A percentile compares a stretch with the other conserved stretches of the same genome.
Evolutionary conservation across 2,888 invertebrate genomes (phyloP).

Genomic region (Acanthococcus lagerstroemiae): DNA sequence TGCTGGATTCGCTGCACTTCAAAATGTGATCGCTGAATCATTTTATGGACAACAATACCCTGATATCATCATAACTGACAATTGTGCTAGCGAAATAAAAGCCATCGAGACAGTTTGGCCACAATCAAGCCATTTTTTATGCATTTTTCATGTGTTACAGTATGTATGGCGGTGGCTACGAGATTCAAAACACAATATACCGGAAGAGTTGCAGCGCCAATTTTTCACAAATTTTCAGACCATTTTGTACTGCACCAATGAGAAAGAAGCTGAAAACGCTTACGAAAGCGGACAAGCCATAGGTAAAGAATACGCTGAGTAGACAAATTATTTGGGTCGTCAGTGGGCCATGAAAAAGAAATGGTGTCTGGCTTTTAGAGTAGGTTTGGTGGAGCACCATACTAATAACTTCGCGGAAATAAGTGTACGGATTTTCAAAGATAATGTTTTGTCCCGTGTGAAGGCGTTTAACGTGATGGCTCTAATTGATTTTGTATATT

Average conservation of each 20-base stretch:
- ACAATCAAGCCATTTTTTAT: background rate
- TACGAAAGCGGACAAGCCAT: background rate
- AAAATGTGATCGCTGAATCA: background rate
- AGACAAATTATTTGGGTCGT: background rate
- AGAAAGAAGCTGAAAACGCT: background rate
- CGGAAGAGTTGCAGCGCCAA: background rate
- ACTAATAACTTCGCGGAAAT: constrained; percentile 1
- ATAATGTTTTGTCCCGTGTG: background rate
- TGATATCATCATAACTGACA: background rate
- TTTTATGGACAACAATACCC: background rate
- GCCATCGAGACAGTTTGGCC: background rate
- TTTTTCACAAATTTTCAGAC: background rate
- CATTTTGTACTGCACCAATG: constrained; percentile 1
- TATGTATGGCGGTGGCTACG: constrained; percentile 4
- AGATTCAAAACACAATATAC: constrained; percentile 1
- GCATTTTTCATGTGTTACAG: constrained; percentile 17
- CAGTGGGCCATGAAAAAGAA: constrained; percentile 1
- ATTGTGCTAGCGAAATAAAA: background rate
- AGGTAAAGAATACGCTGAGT: background rate
- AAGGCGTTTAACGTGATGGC: background rate
- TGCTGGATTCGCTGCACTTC: background rate
- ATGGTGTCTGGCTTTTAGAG: background rate
- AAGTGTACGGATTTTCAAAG: background rate
- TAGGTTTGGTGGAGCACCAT: background rate
- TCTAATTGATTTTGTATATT: background rate